Base-by-base conservation (phyloP, 2,797 vertebrate species). In the Pelobates cultripes region DNA sequence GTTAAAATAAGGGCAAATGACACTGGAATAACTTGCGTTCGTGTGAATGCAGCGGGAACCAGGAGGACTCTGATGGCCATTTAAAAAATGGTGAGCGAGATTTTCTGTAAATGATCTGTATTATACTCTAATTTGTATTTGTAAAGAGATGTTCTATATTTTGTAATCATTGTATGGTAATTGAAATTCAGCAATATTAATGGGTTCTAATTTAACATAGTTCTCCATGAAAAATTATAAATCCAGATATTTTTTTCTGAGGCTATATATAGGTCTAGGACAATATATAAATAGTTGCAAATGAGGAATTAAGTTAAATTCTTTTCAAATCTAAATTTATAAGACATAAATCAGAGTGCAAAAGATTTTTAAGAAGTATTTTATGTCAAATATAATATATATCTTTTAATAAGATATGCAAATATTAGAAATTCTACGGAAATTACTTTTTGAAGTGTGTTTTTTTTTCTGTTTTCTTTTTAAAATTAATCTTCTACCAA, bases 121-220 rank as follows among this genome's bases (percentile, higher is more conserved):
- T 96, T 93, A 96, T 98, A 98, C 86, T 81, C 89, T 88, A 85
- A 91, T 95, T 94, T 95, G 93, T 95, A 95, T 98, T 98, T 99
- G 96, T 98, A 98, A 97, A 99, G 97, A 98, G 96, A 99, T 96
- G 94, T 94, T 98, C 94, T 99, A 99, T 99, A 99, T 99, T 99
- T 99, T 99, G 96, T 98, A 97, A 98, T 97, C 96, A 96, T 90
- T 95, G 95, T 97, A 95, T 92, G 86, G 94, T 97, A 96, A 95
- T 91, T 91, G 93, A 95, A 91, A 92, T 94, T 95, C 97, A 99
- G 97, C 97, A 99, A 99, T 99, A 99, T 92, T 91, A 90, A 92
- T 94, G 95, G 94, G 95, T 94, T 94, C 93, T 95, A 90, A 94
- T 93, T 83, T 93, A 95, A 93, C 92, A 91, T 92, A 91, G 89